Evolutionary conservation across 2,888 invertebrate genomes (phyloP).

Genomic region (Drosophila fungiperda): DNA sequence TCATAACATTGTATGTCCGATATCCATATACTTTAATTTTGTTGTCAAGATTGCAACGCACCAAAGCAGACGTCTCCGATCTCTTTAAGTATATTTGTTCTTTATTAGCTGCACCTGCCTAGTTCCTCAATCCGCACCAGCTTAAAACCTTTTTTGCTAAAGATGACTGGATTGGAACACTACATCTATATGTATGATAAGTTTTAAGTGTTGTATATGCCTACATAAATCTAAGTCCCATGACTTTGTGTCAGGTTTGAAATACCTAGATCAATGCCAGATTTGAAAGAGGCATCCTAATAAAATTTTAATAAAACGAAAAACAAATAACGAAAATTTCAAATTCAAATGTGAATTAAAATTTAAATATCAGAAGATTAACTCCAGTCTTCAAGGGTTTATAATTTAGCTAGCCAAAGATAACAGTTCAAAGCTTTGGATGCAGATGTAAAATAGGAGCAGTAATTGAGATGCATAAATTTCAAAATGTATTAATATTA

Average conservation of each 20-base stretch:
- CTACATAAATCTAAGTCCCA: not conserved
- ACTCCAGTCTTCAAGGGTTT: accelerated
- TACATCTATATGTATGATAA: not conserved
- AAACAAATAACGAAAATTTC: not conserved
- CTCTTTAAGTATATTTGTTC: not conserved
- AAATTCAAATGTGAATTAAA: not conserved
- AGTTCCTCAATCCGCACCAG: not conserved
- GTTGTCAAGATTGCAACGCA: not conserved
- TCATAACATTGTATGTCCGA: not conserved
- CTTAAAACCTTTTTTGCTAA: not conserved
- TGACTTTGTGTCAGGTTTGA: not conserved
- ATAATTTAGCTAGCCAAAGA: not conserved
- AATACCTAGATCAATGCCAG: not conserved
- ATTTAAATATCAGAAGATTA: not conserved
- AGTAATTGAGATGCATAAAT: not conserved
- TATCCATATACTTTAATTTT: not conserved
- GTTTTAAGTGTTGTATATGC: not conserved
- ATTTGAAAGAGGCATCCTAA: not conserved
- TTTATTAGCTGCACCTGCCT: not conserved
- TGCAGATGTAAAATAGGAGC: not conserved
- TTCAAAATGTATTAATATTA: not conserved
- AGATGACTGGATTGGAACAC: not conserved
- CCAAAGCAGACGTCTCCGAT: not conserved
- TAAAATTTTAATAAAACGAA: not conserved
- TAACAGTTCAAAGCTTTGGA: not conserved